Conservation (phyloP, 2,797 vertebrate genomes). For the Hipposideros larvatus region DNA sequence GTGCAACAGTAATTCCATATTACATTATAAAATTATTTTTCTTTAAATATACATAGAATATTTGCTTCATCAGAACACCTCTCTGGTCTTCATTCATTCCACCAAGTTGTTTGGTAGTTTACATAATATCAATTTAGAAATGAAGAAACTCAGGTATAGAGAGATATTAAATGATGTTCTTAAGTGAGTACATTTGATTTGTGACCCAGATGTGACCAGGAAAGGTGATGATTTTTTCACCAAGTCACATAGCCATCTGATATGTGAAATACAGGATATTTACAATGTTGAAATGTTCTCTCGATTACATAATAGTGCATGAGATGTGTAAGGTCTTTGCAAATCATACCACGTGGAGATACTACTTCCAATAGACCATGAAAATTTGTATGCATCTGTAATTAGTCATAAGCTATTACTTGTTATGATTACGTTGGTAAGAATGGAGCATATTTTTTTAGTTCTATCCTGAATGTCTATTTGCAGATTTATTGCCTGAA, state of each 20-base stretch:
- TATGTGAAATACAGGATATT: neutral
- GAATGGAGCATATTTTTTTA: slow-evolving; percentile 40
- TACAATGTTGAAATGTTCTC: slow-evolving; percentile 14
- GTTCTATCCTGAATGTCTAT: slow-evolving; percentile 10
- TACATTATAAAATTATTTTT: neutral
- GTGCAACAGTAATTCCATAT: neutral
- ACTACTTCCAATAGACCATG: neutral
- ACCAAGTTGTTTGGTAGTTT: neutral
- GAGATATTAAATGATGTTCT: slow-evolving; percentile 23
- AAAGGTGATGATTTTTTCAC: neutral
- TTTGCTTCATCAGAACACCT: slow-evolving; percentile 27
- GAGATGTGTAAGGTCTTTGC: neutral
- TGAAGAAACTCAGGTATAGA: slow-evolving; percentile 37
- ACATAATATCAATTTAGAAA: slow-evolving; percentile 48
- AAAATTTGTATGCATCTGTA: slow-evolving; percentile 59
- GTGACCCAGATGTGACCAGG: slow-evolving; percentile 9
- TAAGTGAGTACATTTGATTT: neutral
- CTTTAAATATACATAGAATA: neutral
- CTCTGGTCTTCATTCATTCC: slow-evolving; percentile 14
- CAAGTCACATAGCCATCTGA: slow-evolving; percentile 17
- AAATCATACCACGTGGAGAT: neutral
- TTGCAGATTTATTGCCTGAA: slow-evolving; percentile 64
- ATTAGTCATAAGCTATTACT: slow-evolving; percentile 61
- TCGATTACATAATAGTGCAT: neutral
- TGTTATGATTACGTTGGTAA: slow-evolving; percentile 61